Conservation (phyloP, 2,888 invertebrate species). For the Byasa hedistus region DNA sequence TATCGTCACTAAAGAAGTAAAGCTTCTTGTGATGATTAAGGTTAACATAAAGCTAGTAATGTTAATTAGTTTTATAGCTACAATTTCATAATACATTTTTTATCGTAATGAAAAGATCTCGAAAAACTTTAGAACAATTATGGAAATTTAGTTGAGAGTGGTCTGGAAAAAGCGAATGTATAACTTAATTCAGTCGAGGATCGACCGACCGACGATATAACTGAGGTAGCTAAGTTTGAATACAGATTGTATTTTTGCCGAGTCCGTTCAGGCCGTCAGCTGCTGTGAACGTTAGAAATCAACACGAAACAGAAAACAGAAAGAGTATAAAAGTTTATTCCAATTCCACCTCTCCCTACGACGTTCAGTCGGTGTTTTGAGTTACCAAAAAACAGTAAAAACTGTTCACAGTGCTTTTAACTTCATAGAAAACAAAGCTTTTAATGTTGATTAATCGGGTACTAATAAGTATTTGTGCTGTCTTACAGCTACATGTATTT, state of each 20-base stretch:
- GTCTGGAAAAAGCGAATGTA: background rate
- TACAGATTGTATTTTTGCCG: constrained; percentile 14
- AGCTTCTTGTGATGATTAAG: too few relatives aligned
- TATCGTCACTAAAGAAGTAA: too few relatives aligned
- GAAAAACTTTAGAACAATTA: too few relatives aligned
- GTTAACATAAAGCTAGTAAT: too few relatives aligned
- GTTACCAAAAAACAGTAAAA: background rate
- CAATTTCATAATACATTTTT: too few relatives aligned
- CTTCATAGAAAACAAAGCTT: background rate
- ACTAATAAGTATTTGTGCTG: too few relatives aligned
- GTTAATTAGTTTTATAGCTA: too few relatives aligned
- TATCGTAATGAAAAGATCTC: too few relatives aligned
- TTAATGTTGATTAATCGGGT: background rate
- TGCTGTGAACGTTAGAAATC: constrained; percentile 19
- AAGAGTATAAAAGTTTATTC: background rate
- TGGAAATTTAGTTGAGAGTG: too few relatives aligned
- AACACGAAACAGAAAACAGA: constrained; percentile 19
- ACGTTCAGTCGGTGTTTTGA: background rate
- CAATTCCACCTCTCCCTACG: background rate
- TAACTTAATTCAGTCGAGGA: background rate
- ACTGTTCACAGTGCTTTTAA: background rate
- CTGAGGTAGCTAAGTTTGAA: background rate
- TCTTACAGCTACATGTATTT: too few relatives aligned
- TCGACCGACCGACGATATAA: background rate
- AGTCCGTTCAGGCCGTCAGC: constrained; percentile 23